Evolutionary conservation across 2,113 vertebrate species (phyloP), one percentile per base, ranked within the genome.

Genomic region (Gymnogyps californianus): DNA sequence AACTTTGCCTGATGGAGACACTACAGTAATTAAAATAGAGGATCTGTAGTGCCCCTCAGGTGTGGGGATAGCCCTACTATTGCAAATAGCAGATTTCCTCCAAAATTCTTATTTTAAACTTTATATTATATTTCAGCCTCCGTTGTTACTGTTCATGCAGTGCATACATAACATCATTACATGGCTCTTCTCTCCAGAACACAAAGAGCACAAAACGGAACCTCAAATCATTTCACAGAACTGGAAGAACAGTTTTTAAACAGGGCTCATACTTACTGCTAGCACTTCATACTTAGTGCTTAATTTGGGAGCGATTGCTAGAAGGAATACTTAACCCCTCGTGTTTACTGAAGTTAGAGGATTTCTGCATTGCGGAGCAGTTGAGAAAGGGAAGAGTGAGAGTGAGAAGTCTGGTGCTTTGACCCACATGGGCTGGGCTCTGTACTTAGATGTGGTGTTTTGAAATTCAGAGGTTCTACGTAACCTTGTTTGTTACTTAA

Each of bases 401-500:
- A 74, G 8, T 14, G 32, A 75, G 31, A 86, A 88, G 18, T 19
- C 26, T 3, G 3, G 9, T 55, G 64, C 61, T 84, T 25, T 59
- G 47, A 66, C 10, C 8, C 7, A 18, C 16, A 13, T 16, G 22
- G 34, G 25, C 51, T 64, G 25, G 13, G n/a, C 34, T 89, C 9
- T 58, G 16, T 42, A 62, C 14, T 28, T 42, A 74, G 29, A 58
- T 16, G 11, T 34, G 8, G 26, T 64, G 21, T 29, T 81, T 66
- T 78, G 51, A 83, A 87, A 93, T 80, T 36, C 69, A 69, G 31
- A 82, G 66, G 54, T 67, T 42, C 69, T 65, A 5, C 10, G 10
- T 11, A 51, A 64, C 5, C 26, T 70, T 21, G 0, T 47, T 70
- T 21, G 0, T 47, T 75, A 44, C 34, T n/a, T 26, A 44, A 51